phyloP scores from a whole-genome alignment of 2,888 invertebrate species.

The Epirrhoe alternata region DNA sequence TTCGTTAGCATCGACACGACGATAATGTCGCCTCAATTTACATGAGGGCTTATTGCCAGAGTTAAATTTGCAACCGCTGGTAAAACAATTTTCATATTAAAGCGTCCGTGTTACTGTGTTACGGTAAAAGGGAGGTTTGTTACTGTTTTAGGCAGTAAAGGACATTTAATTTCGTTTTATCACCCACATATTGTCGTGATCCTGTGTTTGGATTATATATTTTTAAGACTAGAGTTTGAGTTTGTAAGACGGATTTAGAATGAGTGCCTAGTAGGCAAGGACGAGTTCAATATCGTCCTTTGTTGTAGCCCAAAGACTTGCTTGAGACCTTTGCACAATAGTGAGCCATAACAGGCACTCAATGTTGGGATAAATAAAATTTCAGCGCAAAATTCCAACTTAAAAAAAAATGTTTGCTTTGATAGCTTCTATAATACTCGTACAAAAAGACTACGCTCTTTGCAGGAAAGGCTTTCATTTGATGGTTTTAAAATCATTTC shows the following conservation, averaged over 20 bases:
- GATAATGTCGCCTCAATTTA: conserved; percentile 41
- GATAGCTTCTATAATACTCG: not conserved
- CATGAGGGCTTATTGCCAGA: conserved; percentile 39
- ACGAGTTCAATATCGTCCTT: too few species aligned
- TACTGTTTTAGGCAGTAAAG: conserved; percentile 6
- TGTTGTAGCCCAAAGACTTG: too few species aligned
- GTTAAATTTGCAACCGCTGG: conserved; percentile 33
- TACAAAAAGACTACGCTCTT: conserved; percentile 1
- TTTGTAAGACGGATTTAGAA: too few species aligned
- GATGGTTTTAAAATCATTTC: not conserved
- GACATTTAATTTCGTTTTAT: conserved; percentile 4
- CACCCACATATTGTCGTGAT: not conserved
- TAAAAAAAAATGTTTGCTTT: not conserved
- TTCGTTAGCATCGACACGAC: conserved; percentile 40
- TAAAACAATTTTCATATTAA: conserved; percentile 39
- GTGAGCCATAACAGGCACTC: not conserved
- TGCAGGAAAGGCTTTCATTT: not conserved
- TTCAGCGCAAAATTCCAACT: not conserved
- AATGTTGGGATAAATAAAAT: not conserved
- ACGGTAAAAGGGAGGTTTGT: conserved; percentile 13
- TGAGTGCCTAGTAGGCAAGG: too few species aligned
- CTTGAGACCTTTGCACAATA: too few species aligned
- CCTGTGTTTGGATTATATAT: too few species aligned
- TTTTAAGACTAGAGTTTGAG: too few species aligned
- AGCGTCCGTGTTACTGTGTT: conserved; percentile 22